Conservation (phyloP, 2,888 invertebrate species). For the Harmothoe impar region DNA sequence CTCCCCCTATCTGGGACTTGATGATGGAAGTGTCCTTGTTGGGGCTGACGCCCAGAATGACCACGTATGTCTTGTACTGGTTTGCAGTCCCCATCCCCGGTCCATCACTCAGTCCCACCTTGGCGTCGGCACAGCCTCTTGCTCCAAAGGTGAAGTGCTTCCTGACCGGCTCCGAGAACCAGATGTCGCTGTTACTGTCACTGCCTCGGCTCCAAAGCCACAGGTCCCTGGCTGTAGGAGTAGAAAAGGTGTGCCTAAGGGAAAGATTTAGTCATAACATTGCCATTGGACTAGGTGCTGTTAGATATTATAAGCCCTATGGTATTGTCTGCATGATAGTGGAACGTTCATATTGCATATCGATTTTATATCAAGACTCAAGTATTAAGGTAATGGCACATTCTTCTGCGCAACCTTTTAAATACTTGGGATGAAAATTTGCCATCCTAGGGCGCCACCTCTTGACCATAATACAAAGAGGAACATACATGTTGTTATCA, state of each 20-base stretch:
- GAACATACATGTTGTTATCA: no score
- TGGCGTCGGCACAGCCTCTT: not conserved
- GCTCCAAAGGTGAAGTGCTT: not conserved
- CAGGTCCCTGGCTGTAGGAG: slow-evolving; percentile 24
- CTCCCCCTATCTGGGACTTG: not conserved
- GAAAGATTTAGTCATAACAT: no score
- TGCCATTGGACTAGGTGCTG: no score
- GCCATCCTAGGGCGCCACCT: no score
- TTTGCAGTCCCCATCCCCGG: not conserved
- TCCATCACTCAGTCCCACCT: slow-evolving; percentile 34
- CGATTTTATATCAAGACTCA: no score
- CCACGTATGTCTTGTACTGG: not conserved
- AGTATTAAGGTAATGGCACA: no score
- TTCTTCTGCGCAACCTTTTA: no score
- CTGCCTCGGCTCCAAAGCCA: slow-evolving; percentile 28
- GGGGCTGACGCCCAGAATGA: not conserved
- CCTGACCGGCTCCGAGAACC: slow-evolving; percentile 36
- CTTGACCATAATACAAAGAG: no score
- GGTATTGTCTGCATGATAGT: no score
- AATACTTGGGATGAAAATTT: no score
- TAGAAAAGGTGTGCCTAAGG: not conserved
- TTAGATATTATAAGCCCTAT: no score
- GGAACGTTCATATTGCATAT: no score
- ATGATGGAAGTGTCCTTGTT: not conserved
- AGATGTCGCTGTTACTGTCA: slow-evolving; percentile 41